These are phyloP conservation scores for Caenorhabditis sp. DNA, from an alignment of 2,888 invertebrate species.

Conservation along the genomic window DNA sequence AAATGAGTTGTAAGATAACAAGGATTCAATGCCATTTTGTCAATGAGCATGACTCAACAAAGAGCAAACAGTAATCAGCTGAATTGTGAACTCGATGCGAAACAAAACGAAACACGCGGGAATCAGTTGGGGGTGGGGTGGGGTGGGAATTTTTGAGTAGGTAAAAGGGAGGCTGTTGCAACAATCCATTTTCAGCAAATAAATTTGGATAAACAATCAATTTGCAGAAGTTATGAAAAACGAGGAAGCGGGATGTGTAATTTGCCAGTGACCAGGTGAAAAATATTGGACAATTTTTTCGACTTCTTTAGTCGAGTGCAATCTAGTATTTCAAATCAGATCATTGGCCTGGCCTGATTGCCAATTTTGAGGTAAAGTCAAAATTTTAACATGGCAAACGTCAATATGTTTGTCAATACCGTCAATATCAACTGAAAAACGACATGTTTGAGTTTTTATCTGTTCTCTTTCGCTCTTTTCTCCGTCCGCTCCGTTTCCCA, in stretches of 20 bases:
- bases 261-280: constrained; percentile 14
- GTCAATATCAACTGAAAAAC: constrained; percentile 18
- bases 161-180: constrained; percentile 24
- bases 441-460: constrained; percentile 31
- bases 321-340: constrained; percentile 31
- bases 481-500: background rate
- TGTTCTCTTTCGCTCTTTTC: constrained; percentile 1
- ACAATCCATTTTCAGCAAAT: constrained; percentile 11
- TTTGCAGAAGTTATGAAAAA: constrained; percentile 35
- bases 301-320: no score
- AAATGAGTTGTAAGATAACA: no score
- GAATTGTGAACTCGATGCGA: constrained; percentile 6
- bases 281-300: background rate
- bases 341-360: constrained; percentile 42
- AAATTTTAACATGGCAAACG: no score
- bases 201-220: constrained; percentile 23
- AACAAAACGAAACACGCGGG: no score
- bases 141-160: constrained; percentile 12
- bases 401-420: constrained; percentile 43
- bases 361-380: no score
- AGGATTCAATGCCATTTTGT: no score
- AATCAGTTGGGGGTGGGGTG: constrained; percentile 14
- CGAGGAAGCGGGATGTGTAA: constrained; percentile 30
- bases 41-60: constrained; percentile 34
- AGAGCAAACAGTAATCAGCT: constrained; percentile 60